Evolutionary conservation across 2,113 vertebrate genomes (phyloP).

Genomic region (Mola mola): DNA sequence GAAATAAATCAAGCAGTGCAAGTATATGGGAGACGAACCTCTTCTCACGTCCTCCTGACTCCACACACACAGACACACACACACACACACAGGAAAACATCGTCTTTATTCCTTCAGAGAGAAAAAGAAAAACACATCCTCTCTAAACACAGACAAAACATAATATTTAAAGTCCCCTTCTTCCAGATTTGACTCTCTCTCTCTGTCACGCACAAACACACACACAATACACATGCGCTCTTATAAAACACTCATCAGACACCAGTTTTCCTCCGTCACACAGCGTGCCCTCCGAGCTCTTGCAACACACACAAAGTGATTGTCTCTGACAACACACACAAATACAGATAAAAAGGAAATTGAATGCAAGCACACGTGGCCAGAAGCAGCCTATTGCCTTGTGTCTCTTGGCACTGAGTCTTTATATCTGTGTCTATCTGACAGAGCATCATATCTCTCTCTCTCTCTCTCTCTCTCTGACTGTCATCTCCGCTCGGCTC

Average conservation of each 20-base stretch:
- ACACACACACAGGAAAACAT: slow-evolving; percentile 36
- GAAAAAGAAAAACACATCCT: slow-evolving; percentile 39
- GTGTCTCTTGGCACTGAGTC: slow-evolving; percentile 59
- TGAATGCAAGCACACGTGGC: slow-evolving; percentile 48
- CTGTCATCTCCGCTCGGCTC: slow-evolving; percentile 37
- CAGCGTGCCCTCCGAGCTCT: slow-evolving; percentile 31
- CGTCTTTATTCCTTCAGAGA: slow-evolving; percentile 18
- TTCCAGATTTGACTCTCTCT: slow-evolving; percentile 4
- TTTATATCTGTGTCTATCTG: slow-evolving; percentile 61
- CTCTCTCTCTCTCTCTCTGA: slow-evolving; percentile 6
- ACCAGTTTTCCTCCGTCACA: neutral
- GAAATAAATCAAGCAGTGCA: slow-evolving; percentile 59
- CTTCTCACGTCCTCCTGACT: slow-evolving; percentile 66
- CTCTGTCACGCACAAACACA: slow-evolving; percentile 16
- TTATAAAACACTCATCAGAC: slow-evolving; percentile 14
- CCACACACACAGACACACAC: slow-evolving; percentile 20
- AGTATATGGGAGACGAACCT: slow-evolving; percentile 58
- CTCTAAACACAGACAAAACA: slow-evolving; percentile 20
- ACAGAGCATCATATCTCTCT: slow-evolving; percentile 43
- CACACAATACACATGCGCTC: neutral
- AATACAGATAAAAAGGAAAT: slow-evolving; percentile 60
- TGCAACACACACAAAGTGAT: slow-evolving; percentile 4
- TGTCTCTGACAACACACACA: slow-evolving; percentile 43
- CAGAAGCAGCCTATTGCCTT: slow-evolving; percentile 43
- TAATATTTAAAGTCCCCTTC: slow-evolving; percentile 1